Percentiles rank a stretch among this genome's conserved stretches.
These are phyloP conservation scores for Sardina pilchardus DNA, from an alignment of 2,113 vertebrate genomes.

Conservation along the genomic window DNA sequence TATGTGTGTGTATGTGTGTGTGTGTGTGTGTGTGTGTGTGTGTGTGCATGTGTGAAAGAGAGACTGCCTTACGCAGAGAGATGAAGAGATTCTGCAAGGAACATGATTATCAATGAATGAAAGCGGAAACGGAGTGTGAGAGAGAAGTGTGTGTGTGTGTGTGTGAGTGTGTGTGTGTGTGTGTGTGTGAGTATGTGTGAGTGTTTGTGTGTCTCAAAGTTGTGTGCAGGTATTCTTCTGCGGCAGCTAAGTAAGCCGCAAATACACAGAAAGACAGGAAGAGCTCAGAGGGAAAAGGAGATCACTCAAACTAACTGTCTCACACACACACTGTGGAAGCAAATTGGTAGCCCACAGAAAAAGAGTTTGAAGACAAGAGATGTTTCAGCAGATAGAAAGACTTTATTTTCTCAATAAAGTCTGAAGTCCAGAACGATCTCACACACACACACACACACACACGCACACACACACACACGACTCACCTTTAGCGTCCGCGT, in stretches of 20 bases:
- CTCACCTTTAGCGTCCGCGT: slow-evolving; percentile 95
- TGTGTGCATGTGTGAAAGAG: slow-evolving; percentile 27
- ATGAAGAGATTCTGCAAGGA: neutral
- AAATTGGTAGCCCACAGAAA: neutral
- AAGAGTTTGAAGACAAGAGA: neutral
- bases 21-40: neutral
- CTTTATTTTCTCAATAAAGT: too few relatives aligned
- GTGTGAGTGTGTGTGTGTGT: too few relatives aligned
- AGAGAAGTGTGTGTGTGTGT: too few relatives aligned
- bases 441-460: neutral
- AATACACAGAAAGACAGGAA: neutral
- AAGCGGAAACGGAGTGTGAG: neutral
- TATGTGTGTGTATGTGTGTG: neutral
- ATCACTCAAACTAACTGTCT: slow-evolving; percentile 2
- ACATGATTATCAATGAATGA: neutral
- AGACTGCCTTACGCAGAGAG: neutral
- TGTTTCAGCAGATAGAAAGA: too few relatives aligned
- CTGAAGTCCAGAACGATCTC: too few relatives aligned
- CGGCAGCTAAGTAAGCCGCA: neutral
- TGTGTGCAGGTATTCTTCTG: neutral
- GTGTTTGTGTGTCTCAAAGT: too few relatives aligned
- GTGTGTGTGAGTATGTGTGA: too few relatives aligned
- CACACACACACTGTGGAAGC: neutral
- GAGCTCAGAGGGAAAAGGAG: neutral
- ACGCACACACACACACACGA: neutral